phyloP scores from a whole-genome alignment of 2,888 invertebrate species.

The Hemistola chrysoprasaria region DNA sequence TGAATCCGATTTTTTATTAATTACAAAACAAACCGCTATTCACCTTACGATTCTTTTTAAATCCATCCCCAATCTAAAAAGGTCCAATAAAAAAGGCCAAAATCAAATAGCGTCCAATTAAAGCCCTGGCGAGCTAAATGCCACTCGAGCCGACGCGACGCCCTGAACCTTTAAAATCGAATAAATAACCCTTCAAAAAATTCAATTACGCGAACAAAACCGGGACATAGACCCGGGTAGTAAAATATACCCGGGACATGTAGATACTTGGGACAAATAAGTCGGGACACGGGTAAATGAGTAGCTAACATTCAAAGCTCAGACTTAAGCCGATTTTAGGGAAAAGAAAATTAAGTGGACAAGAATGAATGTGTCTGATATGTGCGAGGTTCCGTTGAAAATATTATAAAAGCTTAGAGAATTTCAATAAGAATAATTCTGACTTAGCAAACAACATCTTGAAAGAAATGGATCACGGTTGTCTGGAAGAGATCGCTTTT shows the following conservation, averaged over 20 bases:
- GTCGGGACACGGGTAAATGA: constrained; percentile 43
- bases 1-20: no score
- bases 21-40: constrained; percentile 1
- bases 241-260: constrained; percentile 15
- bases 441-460: no score
- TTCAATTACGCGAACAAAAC: constrained; percentile 48
- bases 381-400: constrained; percentile 21
- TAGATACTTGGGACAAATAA: constrained; percentile 6
- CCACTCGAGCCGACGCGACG: constrained; percentile 17
- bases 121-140: constrained; percentile 27
- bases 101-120: constrained; percentile 29
- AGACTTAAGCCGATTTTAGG: constrained; percentile 47
- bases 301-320: constrained; percentile 52
- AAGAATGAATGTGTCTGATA: background rate
- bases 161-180: constrained; percentile 38
- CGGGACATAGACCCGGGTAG: background rate
- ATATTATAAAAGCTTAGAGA: background rate
- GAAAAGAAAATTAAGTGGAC: constrained; percentile 21
- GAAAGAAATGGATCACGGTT: no score
- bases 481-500: no score
- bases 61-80: constrained; percentile 1
- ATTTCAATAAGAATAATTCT: no score
- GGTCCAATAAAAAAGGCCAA: constrained; percentile 16
- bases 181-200: constrained; percentile 48
- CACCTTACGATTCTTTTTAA: background rate